These are phyloP conservation scores for Drosophila ironensis DNA, from an alignment of 1,140 invertebrate species.

Conservation along the genomic window DNA sequence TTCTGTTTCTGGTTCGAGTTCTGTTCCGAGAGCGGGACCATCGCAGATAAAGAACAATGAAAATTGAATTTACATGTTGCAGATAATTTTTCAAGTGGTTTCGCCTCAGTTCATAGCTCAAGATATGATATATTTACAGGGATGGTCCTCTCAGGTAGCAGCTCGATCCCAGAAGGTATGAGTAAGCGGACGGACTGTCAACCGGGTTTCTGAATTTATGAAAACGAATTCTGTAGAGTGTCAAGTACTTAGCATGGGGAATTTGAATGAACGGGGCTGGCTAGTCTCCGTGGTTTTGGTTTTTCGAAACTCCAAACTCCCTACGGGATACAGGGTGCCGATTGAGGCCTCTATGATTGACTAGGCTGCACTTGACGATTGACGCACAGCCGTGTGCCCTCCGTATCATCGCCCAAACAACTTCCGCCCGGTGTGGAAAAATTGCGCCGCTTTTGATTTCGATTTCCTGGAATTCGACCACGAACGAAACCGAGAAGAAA, in stretches of 20 bases:
- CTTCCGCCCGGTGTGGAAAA: slow-evolving; percentile 55
- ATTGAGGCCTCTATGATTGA: slow-evolving; percentile 66
- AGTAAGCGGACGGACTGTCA: slow-evolving; percentile 25
- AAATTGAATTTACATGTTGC: slow-evolving; percentile 81
- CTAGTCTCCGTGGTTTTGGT: too few relatives aligned
- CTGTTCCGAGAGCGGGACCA: slow-evolving; percentile 36
- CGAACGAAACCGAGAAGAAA: slow-evolving; percentile 16
- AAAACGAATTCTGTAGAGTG: slow-evolving; percentile 4
- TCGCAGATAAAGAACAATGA: slow-evolving; percentile 80
- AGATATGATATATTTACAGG: slow-evolving; percentile 43
- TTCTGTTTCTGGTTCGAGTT: slow-evolving; percentile 22
- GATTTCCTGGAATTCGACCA: slow-evolving; percentile 74
- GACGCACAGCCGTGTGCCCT: slow-evolving; percentile 23
- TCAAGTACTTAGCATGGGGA: slow-evolving; percentile 28
- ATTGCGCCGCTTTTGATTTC: slow-evolving; percentile 69
- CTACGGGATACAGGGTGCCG: neutral
- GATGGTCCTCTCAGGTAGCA: slow-evolving; percentile 32
- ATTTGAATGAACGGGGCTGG: too few relatives aligned
- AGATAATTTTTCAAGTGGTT: slow-evolving; percentile 79
- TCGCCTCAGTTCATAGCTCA: slow-evolving; percentile 53
- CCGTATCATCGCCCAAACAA: slow-evolving; percentile 37
- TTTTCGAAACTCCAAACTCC: neutral
- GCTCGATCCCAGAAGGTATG: slow-evolving; percentile 4
- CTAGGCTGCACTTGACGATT: slow-evolving; percentile 54
- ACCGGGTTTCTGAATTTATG: slow-evolving; percentile 14